These are phyloP conservation scores for Anarsia innoxiella DNA, from an alignment of 2,888 invertebrate species.

Conservation along the genomic window DNA sequence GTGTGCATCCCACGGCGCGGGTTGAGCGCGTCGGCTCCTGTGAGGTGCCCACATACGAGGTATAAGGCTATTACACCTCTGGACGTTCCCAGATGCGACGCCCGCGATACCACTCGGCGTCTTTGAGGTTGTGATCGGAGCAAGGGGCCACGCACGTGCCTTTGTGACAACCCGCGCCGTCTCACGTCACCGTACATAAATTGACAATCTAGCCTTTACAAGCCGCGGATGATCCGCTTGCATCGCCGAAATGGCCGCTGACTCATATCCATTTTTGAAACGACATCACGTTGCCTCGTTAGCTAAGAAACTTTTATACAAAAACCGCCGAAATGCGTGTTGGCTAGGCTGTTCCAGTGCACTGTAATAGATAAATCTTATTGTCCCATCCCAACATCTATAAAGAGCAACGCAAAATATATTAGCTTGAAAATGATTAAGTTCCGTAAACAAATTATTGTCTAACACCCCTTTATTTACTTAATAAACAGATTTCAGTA, in stretches of 20 bases:
- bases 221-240: slow-evolving; percentile 17
- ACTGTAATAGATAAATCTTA: too few relatives aligned
- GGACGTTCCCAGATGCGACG: slow-evolving; percentile 44
- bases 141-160: slow-evolving; percentile 63
- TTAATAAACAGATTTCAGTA: too few relatives aligned
- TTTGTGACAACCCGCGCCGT: slow-evolving; percentile 53
- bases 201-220: slow-evolving; percentile 53
- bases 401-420: too few relatives aligned
- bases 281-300: too few relatives aligned
- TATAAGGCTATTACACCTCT: slow-evolving; percentile 60
- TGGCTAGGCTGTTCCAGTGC: too few relatives aligned
- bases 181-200: slow-evolving; percentile 61
- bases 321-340: too few relatives aligned
- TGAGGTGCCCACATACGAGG: slow-evolving; percentile 66
- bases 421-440: too few relatives aligned
- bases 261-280: slow-evolving; percentile 3
- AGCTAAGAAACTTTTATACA: too few relatives aligned
- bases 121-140: slow-evolving; percentile 56
- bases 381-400: too few relatives aligned
- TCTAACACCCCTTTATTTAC: too few relatives aligned
- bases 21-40: slow-evolving; percentile 56
- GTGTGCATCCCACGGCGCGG: slow-evolving; percentile 57
- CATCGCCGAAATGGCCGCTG: slow-evolving; percentile 11
- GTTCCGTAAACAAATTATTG: too few relatives aligned
- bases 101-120: slow-evolving; percentile 37